A percentile compares a stretch with the other conserved stretches of the same genome.
Evolutionary conservation across 2,113 vertebrate species (phyloP).

Genomic region (Cryptotis parvus): DNA sequence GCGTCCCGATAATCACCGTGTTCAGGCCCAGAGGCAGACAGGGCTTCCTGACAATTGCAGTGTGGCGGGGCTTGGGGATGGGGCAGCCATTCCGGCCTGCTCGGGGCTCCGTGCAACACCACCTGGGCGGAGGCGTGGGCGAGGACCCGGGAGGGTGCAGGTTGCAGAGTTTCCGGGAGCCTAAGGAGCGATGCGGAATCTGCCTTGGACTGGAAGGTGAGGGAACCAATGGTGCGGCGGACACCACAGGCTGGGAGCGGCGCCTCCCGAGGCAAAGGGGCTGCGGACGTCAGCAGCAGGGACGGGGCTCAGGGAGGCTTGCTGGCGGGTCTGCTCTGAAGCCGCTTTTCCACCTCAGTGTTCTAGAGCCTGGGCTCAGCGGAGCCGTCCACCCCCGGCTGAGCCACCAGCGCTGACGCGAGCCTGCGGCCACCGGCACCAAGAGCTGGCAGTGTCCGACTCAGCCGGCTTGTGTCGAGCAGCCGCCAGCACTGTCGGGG

Average conservation of each 20-base stretch:
- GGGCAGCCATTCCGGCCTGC: not conserved
- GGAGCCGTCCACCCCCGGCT: too few species aligned
- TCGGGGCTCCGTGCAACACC: slow-evolving; percentile 67
- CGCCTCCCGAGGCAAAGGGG: not conserved
- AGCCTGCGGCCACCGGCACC: too few species aligned
- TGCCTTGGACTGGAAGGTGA: slow-evolving; percentile 73
- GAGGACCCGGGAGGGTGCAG: slow-evolving; percentile 58
- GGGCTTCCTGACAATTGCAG: slow-evolving; percentile 76
- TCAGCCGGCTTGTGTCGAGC: too few species aligned
- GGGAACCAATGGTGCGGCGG: too few species aligned
- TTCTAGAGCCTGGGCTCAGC: too few species aligned
- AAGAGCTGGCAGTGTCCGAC: too few species aligned
- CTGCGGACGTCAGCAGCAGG: not conserved
- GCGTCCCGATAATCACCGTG: slow-evolving; percentile 65
- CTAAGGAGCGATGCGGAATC: slow-evolving; percentile 55
- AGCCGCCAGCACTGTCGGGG: too few species aligned
- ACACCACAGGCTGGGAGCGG: too few species aligned
- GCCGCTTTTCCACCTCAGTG: too few species aligned
- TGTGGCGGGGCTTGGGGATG: not conserved
- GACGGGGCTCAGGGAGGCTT: too few species aligned
- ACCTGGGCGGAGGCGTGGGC: not conserved
- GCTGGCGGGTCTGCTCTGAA: too few species aligned
- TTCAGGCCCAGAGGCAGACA: slow-evolving; percentile 70
- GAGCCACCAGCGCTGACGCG: too few species aligned
- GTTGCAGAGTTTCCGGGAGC: slow-evolving; percentile 59